A percentile compares a stretch with the other conserved stretches of the same genome.
Conservation (phyloP, 1,140 invertebrate species). For the Helicorthomorpha holstii region DNA sequence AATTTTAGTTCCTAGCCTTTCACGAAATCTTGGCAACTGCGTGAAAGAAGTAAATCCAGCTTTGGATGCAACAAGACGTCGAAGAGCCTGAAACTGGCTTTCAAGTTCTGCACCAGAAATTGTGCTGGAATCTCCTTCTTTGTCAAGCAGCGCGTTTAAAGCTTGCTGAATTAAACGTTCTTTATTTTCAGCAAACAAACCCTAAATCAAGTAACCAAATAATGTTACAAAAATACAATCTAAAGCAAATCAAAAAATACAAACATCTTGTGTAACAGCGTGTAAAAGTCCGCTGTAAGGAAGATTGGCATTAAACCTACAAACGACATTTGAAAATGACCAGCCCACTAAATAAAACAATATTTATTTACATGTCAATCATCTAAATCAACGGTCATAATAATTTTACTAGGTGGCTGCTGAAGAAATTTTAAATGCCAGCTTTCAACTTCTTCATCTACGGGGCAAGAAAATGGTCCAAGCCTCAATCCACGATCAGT, state of each 20-base stretch:
- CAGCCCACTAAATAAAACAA: slow-evolving; percentile 34
- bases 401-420: slow-evolving; percentile 37
- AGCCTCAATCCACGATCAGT: slow-evolving; percentile 70
- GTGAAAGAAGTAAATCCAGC: slow-evolving; percentile 95
- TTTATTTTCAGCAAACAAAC: slow-evolving; percentile 95
- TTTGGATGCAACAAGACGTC: slow-evolving; percentile 88
- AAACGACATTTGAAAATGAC: slow-evolving; percentile 46
- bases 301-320: slow-evolving; percentile 91
- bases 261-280: slow-evolving; percentile 87
- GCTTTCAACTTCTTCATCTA: slow-evolving; percentile 90
- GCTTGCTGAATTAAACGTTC: slow-evolving; percentile 82
- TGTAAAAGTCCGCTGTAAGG: slow-evolving; percentile 94
- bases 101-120: slow-evolving; percentile 53
- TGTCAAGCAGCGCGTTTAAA: slow-evolving; percentile 51
- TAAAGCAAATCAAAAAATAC: slow-evolving; percentile 17
- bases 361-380: too few relatives aligned
- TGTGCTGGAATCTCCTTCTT: slow-evolving; percentile 43
- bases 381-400: not conserved
- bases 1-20: slow-evolving; percentile 80
- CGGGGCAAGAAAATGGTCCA: slow-evolving; percentile 65
- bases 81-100: slow-evolving; percentile 82
- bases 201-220: slow-evolving; percentile 29
- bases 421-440: slow-evolving; percentile 67
- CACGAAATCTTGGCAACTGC: slow-evolving; percentile 71
- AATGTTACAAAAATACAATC: slow-evolving; percentile 3